Evolutionary conservation across 1,140 invertebrate genomes (phyloP).

Genomic region (Melitaea cinxia): DNA sequence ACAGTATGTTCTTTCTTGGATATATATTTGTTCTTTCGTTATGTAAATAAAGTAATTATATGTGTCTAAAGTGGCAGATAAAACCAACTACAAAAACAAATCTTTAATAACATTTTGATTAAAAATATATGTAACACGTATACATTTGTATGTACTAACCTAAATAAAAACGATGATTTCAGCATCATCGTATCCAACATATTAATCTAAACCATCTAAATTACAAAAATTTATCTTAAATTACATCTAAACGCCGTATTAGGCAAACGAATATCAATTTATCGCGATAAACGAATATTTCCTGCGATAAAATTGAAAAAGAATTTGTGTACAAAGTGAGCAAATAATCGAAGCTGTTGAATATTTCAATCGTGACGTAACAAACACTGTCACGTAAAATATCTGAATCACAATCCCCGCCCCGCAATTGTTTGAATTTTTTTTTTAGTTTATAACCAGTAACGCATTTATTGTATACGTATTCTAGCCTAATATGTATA

Average conservation of each 20-base stretch:
- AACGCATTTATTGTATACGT: background rate
- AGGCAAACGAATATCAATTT: slow-evolving; percentile 6
- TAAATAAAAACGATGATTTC: too few species aligned
- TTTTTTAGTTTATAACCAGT: background rate
- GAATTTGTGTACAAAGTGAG: slow-evolving; percentile 70
- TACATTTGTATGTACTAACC: too few species aligned
- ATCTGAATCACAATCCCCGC: slow-evolving; percentile 5
- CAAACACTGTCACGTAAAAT: slow-evolving; percentile 50
- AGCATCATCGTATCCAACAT: background rate
- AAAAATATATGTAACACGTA: too few species aligned
- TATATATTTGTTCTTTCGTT: too few species aligned
- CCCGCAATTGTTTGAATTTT: slow-evolving; percentile 9
- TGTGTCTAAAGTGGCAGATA: too few species aligned
- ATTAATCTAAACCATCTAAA: background rate
- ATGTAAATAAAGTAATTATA: too few species aligned
- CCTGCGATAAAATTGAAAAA: slow-evolving; percentile 61
- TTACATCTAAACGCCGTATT: slow-evolving; percentile 18
- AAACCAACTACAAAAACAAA: too few species aligned
- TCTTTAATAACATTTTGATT: too few species aligned
- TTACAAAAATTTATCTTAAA: slow-evolving; percentile 16
- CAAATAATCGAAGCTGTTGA: slow-evolving; percentile 72
- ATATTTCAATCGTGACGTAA: slow-evolving; percentile 71
- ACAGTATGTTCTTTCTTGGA: too few species aligned
- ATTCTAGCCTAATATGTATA: too few species aligned
- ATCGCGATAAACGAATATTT: slow-evolving; percentile 41